phyloP scores from a whole-genome alignment of 2,888 invertebrate genomes.

The Xylota sylvarum region DNA sequence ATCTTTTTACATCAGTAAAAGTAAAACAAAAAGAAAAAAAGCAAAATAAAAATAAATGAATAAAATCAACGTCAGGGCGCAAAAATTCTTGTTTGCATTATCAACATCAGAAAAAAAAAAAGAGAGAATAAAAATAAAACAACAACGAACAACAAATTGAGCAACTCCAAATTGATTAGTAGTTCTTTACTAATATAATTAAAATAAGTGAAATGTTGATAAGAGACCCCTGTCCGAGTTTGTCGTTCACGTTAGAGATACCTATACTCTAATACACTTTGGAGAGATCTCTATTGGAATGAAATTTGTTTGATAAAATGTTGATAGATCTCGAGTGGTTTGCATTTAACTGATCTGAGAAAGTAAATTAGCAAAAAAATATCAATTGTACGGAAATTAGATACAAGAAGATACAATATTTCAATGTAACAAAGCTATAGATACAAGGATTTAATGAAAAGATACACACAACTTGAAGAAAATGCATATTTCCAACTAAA shows the following conservation, averaged over 20 bases:
- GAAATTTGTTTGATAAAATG: background rate
- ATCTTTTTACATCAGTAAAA: conserved; percentile 11
- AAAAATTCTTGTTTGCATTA: conserved; percentile 67
- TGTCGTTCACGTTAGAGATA: conserved; percentile 26
- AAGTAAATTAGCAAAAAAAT: background rate
- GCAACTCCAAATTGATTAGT: conserved; percentile 74
- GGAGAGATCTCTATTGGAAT: conserved; percentile 3
- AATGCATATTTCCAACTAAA: background rate
- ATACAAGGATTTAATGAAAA: background rate
- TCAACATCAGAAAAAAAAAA: conserved; percentile 25
- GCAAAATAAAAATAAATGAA: conserved; percentile 17
- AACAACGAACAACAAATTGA: conserved; percentile 62
- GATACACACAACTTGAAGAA: background rate
- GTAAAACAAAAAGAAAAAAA: conserved; percentile 2
- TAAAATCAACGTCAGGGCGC: conserved; percentile 46
- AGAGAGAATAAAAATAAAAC: conserved; percentile 21
- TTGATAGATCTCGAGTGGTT: background rate
- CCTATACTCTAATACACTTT: background rate
- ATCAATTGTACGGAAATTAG: background rate
- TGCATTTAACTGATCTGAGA: background rate
- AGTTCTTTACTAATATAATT: conserved; percentile 74
- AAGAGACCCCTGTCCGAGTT: conserved; percentile 60
- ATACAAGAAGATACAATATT: no score
- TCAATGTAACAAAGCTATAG: background rate
- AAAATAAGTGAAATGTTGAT: conserved; percentile 72